These are phyloP conservation scores for Drosophila quinaria DNA, from an alignment of 2,888 invertebrate species.

Conservation along the genomic window DNA sequence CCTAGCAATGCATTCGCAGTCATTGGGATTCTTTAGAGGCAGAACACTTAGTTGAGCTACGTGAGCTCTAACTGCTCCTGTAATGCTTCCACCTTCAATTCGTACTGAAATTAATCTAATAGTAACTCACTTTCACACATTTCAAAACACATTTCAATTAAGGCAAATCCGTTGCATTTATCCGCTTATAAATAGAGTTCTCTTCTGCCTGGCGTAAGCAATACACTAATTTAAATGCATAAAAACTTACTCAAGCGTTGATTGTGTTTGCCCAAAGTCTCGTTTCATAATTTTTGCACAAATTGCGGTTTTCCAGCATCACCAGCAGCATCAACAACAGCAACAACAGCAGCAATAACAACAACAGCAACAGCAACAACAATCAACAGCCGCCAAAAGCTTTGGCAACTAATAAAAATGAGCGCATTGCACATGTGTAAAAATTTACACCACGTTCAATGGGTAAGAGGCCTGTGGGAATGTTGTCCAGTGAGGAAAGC, in stretches of 20 bases:
- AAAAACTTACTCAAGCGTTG: conserved; percentile 80
- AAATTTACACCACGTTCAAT: conserved; percentile 69
- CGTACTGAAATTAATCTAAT: neutral
- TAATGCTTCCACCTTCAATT: neutral
- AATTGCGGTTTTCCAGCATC: conserved; percentile 79
- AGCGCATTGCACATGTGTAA: conserved; percentile 73
- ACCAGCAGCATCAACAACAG: conserved; percentile 15
- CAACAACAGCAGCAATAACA: conserved; percentile 23
- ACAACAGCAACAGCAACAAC: conserved; percentile 15
- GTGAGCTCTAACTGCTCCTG: neutral
- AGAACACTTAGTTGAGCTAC: neutral
- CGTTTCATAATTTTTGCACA: conserved; percentile 80
- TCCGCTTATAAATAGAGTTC: conserved; percentile 33
- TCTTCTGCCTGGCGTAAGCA: conserved; percentile 9
- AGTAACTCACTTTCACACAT: conserved; percentile 4
- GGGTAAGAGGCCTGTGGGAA: conserved; percentile 10
- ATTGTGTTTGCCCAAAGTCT: conserved; percentile 83
- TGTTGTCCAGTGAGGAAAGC: conserved; percentile 1
- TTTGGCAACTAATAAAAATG: conserved; percentile 76
- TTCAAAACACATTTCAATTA: conserved; percentile 34
- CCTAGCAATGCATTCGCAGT: conserved; percentile 26
- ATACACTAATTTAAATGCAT: conserved; percentile 74
- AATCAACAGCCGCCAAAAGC: conserved; percentile 56
- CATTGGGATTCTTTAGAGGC: conserved; percentile 18
- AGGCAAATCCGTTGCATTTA: conserved; percentile 36